Evolutionary conservation across 2,113 vertebrate species (phyloP), one percentile per base, ranked within the genome.

Genomic region (Clarias magur): DNA sequence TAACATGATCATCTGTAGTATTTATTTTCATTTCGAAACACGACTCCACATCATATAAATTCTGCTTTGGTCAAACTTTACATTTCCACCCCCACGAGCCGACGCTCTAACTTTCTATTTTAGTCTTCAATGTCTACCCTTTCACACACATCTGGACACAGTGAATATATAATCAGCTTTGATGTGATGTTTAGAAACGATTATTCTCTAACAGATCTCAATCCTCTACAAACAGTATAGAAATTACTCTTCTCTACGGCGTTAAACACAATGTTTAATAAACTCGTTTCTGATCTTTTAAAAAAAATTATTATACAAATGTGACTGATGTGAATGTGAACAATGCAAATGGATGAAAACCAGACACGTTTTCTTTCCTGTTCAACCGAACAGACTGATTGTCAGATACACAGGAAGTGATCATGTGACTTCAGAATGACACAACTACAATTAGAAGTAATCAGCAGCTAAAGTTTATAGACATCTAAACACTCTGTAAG

Each of bases 41-140:
- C 38, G 30, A 85, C 56, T 79, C 73, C 42, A 85, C 13, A 68
- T 56, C 38, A 34, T 56, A 65, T 30, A 53, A 56, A 62, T 86
- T 80, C 42, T 68, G 62, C 85, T 86, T 86, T 86, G 63, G 78
- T 68, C 34, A 86, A n/a, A 59, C 34, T 68, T 60, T 70, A 59
- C 62, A 80, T 86, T 56, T 85, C 73, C 56, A 65, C 54, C 62
- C 19, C n/a, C 73, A 63, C 83, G 34, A 19, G 30, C 30, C 7
- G 34, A 23, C 38, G 56, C 65, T 62, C 30, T 48, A 48, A 48
- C 48, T 48, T 48, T 48, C 48, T 38, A 38, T 38, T 38, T 38
- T 53, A 53, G 42, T 38, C 68, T 34, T 65, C 48, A 48, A 48
- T 1, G 48, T 48, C 48, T 19, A 75, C 56, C 86, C 86, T 87